A percentile compares a stretch with the other conserved stretches of the same genome.
phyloP scores from a whole-genome alignment of 2,888 invertebrate species.

The Molorchus minor region DNA sequence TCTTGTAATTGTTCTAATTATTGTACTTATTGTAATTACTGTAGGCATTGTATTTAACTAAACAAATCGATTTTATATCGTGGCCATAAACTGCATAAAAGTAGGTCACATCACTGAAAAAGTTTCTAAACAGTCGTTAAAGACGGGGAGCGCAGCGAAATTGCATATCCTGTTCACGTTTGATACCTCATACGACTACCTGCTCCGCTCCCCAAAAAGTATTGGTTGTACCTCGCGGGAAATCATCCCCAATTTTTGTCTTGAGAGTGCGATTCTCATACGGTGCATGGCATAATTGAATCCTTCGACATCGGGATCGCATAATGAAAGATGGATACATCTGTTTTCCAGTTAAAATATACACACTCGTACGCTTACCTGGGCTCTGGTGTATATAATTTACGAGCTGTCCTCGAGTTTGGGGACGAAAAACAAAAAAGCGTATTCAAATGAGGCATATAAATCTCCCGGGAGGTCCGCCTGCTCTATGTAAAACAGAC shows the following conservation, averaged over 20 bases:
- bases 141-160: not conserved
- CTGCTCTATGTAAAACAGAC: constrained; percentile 6
- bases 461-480: constrained; percentile 4
- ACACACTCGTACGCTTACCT: not conserved
- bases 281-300: constrained; percentile 27
- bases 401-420: not conserved
- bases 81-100: too few relatives aligned
- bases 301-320: constrained; percentile 24
- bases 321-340: constrained; percentile 25
- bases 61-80: too few relatives aligned
- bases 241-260: constrained; percentile 31
- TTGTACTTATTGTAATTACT: too few relatives aligned
- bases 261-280: constrained; percentile 27
- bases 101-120: too few relatives aligned
- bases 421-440: constrained; percentile 1
- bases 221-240: constrained; percentile 26
- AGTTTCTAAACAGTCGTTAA: constrained; percentile 9
- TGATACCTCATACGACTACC: constrained; percentile 6
- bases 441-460: constrained; percentile 10
- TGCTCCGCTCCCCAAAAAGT: constrained; percentile 14
- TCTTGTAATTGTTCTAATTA: too few relatives aligned
- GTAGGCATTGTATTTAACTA: too few relatives aligned
- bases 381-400: not conserved
- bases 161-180: constrained; percentile 10
- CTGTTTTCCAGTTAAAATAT: constrained; percentile 13